A percentile compares a stretch with the other conserved stretches of the same genome.
These are phyloP conservation scores for Brachystomella parvula DNA, from an alignment of 1,140 invertebrate species.

Conservation along the genomic window DNA sequence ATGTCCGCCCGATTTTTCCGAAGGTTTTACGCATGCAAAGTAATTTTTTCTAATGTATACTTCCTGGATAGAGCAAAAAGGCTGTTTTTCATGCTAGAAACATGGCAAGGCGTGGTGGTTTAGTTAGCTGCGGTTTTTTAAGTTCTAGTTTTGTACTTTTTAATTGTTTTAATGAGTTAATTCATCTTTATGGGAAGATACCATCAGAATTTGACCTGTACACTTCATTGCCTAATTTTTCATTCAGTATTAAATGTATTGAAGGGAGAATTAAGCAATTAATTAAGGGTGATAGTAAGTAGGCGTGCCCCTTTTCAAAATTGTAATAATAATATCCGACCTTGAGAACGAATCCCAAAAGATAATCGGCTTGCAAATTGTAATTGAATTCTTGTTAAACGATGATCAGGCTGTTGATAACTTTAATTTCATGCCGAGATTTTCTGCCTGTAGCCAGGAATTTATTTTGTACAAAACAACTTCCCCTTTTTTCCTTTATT, in stretches of 20 bases:
- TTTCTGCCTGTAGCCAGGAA: too few species aligned
- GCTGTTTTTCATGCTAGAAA: not conserved
- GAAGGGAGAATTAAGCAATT: too few species aligned
- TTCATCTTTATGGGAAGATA: not conserved
- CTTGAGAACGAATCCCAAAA: not conserved
- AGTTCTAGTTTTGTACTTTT: not conserved
- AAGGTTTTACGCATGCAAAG: too few species aligned
- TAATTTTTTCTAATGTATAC: not conserved
- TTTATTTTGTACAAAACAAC: too few species aligned
- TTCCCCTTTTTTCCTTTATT: too few species aligned
- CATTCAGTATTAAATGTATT: too few species aligned
- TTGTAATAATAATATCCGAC: too few species aligned
- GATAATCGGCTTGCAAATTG: not conserved
- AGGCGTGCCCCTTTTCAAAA: too few species aligned
- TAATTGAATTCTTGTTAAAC: not conserved
- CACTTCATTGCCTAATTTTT: not conserved
- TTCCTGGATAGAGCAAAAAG: not conserved
- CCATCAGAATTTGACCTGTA: not conserved
- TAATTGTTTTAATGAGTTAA: not conserved
- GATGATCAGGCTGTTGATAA: not conserved
- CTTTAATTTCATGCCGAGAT: not conserved
- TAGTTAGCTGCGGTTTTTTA: not conserved
- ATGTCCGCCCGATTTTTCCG: too few species aligned
- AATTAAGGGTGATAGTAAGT: too few species aligned
- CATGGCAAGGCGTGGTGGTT: not conserved